phyloP scores from a whole-genome alignment of 2,888 invertebrate genomes.

The Acanthoscelides obtectus region DNA sequence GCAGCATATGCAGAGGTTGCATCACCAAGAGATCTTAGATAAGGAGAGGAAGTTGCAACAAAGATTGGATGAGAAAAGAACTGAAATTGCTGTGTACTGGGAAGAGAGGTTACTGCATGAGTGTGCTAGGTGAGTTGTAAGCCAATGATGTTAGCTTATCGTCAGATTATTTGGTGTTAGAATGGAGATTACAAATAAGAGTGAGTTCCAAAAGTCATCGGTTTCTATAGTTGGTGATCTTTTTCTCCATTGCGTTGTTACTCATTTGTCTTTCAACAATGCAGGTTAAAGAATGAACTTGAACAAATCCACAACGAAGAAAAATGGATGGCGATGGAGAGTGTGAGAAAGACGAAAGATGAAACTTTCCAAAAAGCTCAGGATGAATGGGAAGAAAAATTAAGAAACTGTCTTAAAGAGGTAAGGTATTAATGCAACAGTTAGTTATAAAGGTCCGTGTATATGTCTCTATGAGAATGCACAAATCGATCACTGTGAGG shows the following conservation, averaged over 20 bases:
- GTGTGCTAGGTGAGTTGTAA: constrained; percentile 42
- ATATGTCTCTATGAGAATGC: background rate
- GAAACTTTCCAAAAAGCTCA: constrained; percentile 53
- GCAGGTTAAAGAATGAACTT: constrained; percentile 56
- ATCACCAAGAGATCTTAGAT: constrained; percentile 46
- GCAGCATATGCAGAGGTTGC: constrained; percentile 42
- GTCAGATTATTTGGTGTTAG: no score
- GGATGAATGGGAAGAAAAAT: constrained; percentile 52
- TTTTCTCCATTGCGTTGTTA: background rate
- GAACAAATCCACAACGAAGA: constrained; percentile 60
- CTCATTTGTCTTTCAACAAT: constrained; percentile 16
- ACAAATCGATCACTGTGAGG: background rate
- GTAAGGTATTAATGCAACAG: constrained; percentile 38
- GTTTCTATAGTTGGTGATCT: no score
- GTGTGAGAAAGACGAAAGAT: constrained; percentile 54
- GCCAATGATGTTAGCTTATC: no score
- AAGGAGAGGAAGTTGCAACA: constrained; percentile 45
- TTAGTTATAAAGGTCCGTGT: no score
- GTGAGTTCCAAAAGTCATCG: no score
- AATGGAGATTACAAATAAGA: no score
- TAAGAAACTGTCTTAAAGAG: constrained; percentile 51
- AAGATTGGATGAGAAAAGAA: constrained; percentile 51
- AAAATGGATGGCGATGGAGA: constrained; percentile 54
- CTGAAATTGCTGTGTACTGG: constrained; percentile 58
- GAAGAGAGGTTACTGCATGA: constrained; percentile 59